Base-by-base conservation (phyloP, 2,797 vertebrate species). In the Bradypus variegatus region DNA sequence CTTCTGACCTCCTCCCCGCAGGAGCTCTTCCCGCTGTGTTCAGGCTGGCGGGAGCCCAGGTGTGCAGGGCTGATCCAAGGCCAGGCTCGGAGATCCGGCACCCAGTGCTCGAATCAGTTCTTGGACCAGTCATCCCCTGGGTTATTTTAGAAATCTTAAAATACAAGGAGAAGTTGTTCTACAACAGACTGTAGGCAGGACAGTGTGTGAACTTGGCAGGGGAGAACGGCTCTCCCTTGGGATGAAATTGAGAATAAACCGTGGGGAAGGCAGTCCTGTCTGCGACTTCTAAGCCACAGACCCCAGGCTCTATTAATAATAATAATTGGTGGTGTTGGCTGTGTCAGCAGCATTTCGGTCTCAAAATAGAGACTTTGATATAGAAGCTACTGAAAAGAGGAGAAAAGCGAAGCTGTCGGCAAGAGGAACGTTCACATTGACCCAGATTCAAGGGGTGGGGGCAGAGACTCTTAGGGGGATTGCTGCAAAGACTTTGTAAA, bases 101-200 rank as follows among this genome's bases (percentile, higher is more conserved):
- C 36, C 9, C 10, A 23, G 16, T 5, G 1, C 86, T 53, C 18
- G 16, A 38, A 31, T 77, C n/a, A 48, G 4, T 67, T 41, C 45
- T 36, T 72, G 15, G 33, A 38, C 18, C 38, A 60, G 15, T 29
- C 33, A 10, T 21, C 21, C 33, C 29, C 69, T 36, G 53, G 53
- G 53, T 89, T 81, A 31, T 83, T 75, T 83, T 75, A 75, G 69
- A 27, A 65, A 83, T 55, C 45, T 53, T 55, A 82, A 75, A 50
- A 64, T 25, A 41, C 41, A 45, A 45, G 27, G 41, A n/a, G n/a
- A 64, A 83, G 48, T 76, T 53, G 27, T 75, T 90, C 27, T n/a
- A 19, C 55, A 38, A 31, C 31, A 23, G 3, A 8, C n/a, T 60
- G 3, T 48, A 65, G 62, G 36, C 21, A 16, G 41, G 27, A 21